Conservation (phyloP, 2,797 vertebrate genomes). For the Lacerta agilis region DNA sequence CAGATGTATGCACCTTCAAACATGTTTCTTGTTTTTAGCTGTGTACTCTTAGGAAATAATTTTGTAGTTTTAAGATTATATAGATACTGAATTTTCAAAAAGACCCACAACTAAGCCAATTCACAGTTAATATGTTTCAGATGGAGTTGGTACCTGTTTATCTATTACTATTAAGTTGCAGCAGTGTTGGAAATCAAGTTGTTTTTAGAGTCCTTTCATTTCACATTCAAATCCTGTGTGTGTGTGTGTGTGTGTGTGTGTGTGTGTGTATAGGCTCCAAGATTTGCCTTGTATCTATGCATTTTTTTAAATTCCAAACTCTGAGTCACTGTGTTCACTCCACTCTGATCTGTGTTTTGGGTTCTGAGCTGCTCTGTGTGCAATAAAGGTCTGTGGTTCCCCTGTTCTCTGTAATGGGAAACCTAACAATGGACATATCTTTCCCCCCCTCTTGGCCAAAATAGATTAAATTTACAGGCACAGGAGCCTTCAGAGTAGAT, state of each 20-base stretch:
- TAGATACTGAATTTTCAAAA: constrained; percentile 15
- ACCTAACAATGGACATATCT: too few relatives aligned
- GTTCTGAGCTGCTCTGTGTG: too few relatives aligned
- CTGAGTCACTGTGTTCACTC: too few relatives aligned
- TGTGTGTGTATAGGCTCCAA: not conserved
- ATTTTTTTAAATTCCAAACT: too few relatives aligned
- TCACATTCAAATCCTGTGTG: not conserved
- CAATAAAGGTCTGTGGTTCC: too few relatives aligned
- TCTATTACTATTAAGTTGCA: constrained; percentile 14
- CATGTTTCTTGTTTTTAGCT: constrained; percentile 13
- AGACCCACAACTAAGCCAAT: too few relatives aligned
- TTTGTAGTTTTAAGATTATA: not conserved
- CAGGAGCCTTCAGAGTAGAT: too few relatives aligned
- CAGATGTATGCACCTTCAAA: not conserved
- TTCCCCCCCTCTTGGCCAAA: too few relatives aligned
- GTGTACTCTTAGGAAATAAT: not conserved
- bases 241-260: not conserved
- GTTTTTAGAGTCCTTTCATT: constrained; percentile 33
- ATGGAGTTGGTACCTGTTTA: not conserved
- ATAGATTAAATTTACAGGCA: too few relatives aligned
- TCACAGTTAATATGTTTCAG: constrained; percentile 13
- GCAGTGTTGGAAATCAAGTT: constrained; percentile 15
- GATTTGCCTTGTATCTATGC: too few relatives aligned
- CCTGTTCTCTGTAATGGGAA: too few relatives aligned
- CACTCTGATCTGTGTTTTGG: too few relatives aligned